phyloP scores from a whole-genome alignment of 2,888 invertebrate species.

The Meandrusa payeni region DNA sequence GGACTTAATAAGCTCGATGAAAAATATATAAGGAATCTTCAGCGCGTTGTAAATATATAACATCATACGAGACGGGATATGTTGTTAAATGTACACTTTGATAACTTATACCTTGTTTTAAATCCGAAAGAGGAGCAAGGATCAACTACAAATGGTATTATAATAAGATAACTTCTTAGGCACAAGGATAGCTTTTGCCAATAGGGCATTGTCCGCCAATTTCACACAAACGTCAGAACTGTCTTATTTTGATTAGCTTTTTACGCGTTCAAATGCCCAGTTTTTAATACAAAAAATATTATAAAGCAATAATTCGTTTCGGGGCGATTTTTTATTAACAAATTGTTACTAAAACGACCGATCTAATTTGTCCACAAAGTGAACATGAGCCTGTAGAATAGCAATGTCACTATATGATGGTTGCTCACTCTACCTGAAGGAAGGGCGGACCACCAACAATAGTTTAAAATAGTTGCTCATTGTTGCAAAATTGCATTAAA shows the following conservation, averaged over 20 bases:
- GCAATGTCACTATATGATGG: constrained; percentile 16
- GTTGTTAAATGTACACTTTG: too few species aligned
- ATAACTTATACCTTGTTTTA: too few species aligned
- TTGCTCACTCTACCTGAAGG: constrained; percentile 31
- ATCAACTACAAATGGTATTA: too few species aligned
- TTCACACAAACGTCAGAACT: constrained; percentile 29
- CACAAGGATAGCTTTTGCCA: too few species aligned
- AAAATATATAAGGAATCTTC: too few species aligned
- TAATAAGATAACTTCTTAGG: too few species aligned
- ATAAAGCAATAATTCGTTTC: constrained; percentile 18
- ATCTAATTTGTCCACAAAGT: constrained; percentile 2
- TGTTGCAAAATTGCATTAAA: constrained; percentile 74
- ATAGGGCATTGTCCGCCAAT: constrained; percentile 23
- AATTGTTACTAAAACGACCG: constrained; percentile 11
- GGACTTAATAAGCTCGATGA: too few species aligned
- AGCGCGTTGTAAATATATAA: too few species aligned
- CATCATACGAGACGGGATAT: too few species aligned
- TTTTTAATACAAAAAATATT: constrained; percentile 17
- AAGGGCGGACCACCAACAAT: constrained; percentile 49
- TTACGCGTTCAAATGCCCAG: constrained; percentile 25
- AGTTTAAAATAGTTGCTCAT: constrained; percentile 51
- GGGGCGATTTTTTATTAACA: constrained; percentile 12
- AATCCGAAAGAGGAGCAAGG: too few species aligned
- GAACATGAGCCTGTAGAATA: constrained; percentile 19
- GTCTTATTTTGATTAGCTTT: constrained; percentile 35